Percentiles rank a stretch among this genome's conserved stretches.
Conservation (phyloP, 2,797 vertebrate genomes). For the Arrhamphus sclerolepis region DNA sequence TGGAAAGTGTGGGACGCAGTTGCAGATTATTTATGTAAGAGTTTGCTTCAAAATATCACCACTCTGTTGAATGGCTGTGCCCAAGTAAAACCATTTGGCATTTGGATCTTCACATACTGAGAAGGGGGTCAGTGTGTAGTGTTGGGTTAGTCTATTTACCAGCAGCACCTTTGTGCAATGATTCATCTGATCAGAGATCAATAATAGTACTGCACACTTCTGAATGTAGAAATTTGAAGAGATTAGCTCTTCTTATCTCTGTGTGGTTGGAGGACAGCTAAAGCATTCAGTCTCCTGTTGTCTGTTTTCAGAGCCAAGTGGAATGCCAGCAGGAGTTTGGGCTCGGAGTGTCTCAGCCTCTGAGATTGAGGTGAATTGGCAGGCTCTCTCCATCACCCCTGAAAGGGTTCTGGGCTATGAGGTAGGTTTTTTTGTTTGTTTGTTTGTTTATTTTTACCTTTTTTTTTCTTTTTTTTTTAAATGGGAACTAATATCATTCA, state of each 20-base stretch:
- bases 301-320: slow-evolving; percentile 87
- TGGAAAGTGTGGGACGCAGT: slow-evolving; percentile 13
- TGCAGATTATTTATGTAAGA: slow-evolving; percentile 33
- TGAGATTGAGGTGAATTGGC: slow-evolving; percentile 92
- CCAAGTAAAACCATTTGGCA: slow-evolving; percentile 54
- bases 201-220: slow-evolving; percentile 35
- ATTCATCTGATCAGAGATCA: slow-evolving; percentile 59
- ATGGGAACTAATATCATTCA: slow-evolving; percentile 73
- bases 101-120: slow-evolving; percentile 61
- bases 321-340: slow-evolving; percentile 84
- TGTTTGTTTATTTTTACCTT: slow-evolving; percentile 75
- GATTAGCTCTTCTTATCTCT: slow-evolving; percentile 55
- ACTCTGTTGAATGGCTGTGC: slow-evolving; percentile 40
- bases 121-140: slow-evolving; percentile 41
- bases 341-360: slow-evolving; percentile 90
- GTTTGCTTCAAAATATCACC: slow-evolving; percentile 53
- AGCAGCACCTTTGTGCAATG: slow-evolving; percentile 54
- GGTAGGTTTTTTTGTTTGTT: slow-evolving; percentile 85
- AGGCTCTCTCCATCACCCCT: slow-evolving; percentile 85
- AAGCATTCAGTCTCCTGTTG: slow-evolving; percentile 56
- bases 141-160: slow-evolving; percentile 47
- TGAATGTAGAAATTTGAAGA: slow-evolving; percentile 57
- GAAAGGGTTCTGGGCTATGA: slow-evolving; percentile 95
- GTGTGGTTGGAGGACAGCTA: slow-evolving; percentile 33
- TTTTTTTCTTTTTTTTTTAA: slow-evolving; percentile 70